Evolutionary conservation across 2,888 invertebrate genomes (phyloP).

Genomic region (Eilema sororculum): DNA sequence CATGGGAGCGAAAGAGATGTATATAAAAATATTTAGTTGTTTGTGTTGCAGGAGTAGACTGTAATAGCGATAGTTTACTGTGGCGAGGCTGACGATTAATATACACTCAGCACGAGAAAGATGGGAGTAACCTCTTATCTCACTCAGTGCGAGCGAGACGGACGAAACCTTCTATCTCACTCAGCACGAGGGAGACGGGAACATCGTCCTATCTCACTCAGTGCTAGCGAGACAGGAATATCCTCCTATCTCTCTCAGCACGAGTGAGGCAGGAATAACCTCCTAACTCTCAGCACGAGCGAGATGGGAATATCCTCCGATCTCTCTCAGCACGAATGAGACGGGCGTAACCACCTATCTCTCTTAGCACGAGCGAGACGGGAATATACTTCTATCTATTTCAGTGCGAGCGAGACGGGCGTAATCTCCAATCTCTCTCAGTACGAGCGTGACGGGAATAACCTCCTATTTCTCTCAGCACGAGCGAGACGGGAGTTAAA

Average conservation of each 20-base stretch:
- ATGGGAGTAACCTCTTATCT: background rate
- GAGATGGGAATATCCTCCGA: too few relatives aligned
- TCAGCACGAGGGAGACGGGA: too few relatives aligned
- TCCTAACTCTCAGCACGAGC: background rate
- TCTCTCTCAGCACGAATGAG: background rate
- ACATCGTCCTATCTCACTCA: too few relatives aligned
- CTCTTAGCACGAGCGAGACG: background rate
- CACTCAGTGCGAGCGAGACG: background rate
- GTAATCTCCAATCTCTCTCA: background rate
- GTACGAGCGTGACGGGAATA: background rate
- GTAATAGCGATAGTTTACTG: background rate
- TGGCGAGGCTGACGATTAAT: too few relatives aligned
- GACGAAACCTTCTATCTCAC: too few relatives aligned
- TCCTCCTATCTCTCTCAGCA: too few relatives aligned
- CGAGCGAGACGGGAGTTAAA: too few relatives aligned
- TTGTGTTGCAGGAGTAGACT: background rate
- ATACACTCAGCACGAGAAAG: background rate
- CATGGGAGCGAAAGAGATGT: background rate
- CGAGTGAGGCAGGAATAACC: too few relatives aligned
- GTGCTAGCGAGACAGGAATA: too few relatives aligned
- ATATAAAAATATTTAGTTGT: constrained; percentile 5
- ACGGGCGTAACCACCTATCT: background rate
- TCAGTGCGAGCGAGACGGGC: too few relatives aligned
- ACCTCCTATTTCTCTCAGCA: background rate
- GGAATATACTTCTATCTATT: background rate